Evolutionary conservation across 2,797 vertebrate genomes (phyloP).

Genomic region (Diceros bicornis): DNA sequence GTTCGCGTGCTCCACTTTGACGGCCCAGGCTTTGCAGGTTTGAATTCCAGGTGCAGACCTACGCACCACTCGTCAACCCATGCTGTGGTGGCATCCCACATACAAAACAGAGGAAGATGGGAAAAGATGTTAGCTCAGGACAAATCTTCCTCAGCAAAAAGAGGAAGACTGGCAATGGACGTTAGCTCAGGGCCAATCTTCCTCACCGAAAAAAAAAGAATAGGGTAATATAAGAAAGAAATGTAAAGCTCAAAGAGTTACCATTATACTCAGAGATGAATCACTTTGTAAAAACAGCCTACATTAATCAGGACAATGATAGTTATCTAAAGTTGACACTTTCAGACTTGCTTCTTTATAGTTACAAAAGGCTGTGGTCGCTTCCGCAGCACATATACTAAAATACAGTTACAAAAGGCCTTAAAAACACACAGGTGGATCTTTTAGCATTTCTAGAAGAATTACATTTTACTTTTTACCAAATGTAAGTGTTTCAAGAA

Average conservation of each 20-base stretch:
- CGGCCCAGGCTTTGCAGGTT: too few species aligned
- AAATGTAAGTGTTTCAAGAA: constrained; percentile 41
- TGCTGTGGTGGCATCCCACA: too few species aligned
- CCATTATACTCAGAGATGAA: not conserved
- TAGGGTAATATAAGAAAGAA: not conserved
- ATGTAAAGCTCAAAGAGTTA: constrained; percentile 43
- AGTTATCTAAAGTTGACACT: constrained; percentile 33
- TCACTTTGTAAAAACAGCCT: constrained; percentile 44
- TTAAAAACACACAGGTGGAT: constrained; percentile 10
- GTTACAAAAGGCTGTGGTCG: constrained; percentile 16
- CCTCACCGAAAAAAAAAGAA: not conserved
- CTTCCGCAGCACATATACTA: too few species aligned
- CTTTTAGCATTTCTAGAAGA: constrained; percentile 26
- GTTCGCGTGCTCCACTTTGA: too few species aligned
- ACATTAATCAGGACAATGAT: not conserved
- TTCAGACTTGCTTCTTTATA: constrained; percentile 48
- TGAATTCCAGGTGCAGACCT: too few species aligned
- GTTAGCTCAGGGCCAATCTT: too few species aligned
- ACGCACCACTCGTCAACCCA: too few species aligned
- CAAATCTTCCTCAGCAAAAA: too few species aligned
- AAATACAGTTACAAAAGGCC: constrained; percentile 41
- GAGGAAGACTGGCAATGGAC: too few species aligned
- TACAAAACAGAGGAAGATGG: too few species aligned
- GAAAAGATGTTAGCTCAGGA: too few species aligned
- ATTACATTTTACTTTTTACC: constrained; percentile 44